Conservation (phyloP, 2,113 vertebrate species). For the Campylomormyrus tamandua region DNA sequence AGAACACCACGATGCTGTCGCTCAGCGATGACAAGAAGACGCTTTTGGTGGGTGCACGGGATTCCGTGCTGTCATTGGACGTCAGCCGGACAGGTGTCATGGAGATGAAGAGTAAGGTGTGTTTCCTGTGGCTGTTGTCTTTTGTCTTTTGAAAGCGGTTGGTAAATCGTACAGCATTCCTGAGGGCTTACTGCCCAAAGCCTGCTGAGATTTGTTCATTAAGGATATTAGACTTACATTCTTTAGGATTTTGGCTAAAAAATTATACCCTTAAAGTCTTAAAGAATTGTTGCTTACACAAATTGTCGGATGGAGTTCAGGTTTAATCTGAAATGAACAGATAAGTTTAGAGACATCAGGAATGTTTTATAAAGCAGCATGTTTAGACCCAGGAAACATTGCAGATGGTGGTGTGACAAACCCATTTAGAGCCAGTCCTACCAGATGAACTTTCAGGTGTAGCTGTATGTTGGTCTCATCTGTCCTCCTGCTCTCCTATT, state of each 20-base stretch:
- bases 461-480: not conserved
- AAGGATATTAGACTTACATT: not conserved
- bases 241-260: not conserved
- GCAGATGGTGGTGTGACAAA: not conserved
- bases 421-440: not conserved
- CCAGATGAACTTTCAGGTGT: not conserved
- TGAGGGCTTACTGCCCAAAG: not conserved
- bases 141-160: no score
- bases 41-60: conserved; percentile 59
- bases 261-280: not conserved
- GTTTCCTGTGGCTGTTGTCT: not conserved
- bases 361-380: not conserved
- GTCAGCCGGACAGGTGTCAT: conserved; percentile 45
- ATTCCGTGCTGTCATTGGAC: conserved; percentile 54
- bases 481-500: not conserved
- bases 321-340: not conserved
- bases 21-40: conserved; percentile 48
- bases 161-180: not conserved
- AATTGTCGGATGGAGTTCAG: not conserved
- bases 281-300: not conserved
- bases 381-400: not conserved
- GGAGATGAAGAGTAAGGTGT: conserved; percentile 49
- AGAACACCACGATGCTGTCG: conserved; percentile 61
- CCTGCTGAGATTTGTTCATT: not conserved
- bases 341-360: not conserved